Evolutionary conservation across 2,888 invertebrate genomes (phyloP).

Genomic region (Noctua janthe): DNA sequence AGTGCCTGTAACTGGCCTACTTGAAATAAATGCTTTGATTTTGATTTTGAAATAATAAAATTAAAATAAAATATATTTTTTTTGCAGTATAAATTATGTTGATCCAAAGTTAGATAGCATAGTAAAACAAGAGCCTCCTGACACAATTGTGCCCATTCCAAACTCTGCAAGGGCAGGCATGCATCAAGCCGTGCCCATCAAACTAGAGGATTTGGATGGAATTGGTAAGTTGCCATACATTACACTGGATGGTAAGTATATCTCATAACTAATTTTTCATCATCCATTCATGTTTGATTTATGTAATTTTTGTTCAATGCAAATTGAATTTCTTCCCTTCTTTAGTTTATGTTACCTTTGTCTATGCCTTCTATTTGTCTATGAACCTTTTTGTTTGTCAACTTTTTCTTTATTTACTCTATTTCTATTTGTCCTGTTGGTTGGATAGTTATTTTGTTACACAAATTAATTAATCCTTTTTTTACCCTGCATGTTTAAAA

Average conservation of each 20-base stretch:
- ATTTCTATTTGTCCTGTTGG: neutral
- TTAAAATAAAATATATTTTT: neutral
- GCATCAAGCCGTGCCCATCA: conserved; percentile 85
- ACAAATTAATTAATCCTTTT: neutral
- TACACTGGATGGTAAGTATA: conserved; percentile 50
- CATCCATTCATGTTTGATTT: conserved; percentile 15
- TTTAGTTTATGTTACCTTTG: neutral
- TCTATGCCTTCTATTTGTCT: neutral
- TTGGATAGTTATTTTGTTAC: neutral
- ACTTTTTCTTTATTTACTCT: neutral
- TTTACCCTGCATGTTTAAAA: neutral
- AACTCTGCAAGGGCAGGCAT: conserved; percentile 71
- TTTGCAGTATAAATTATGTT: conserved; percentile 76
- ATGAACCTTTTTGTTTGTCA: neutral
- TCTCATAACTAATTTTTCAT: conserved; percentile 30
- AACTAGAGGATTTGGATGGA: conserved; percentile 88
- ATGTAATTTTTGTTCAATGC: neutral
- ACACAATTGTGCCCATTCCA: conserved; percentile 71
- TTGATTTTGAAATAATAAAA: too few species aligned
- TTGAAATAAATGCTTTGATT: too few species aligned
- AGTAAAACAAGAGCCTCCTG: conserved; percentile 84
- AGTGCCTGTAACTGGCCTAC: too few species aligned
- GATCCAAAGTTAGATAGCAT: conserved; percentile 79
- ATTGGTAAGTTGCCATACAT: conserved; percentile 78
- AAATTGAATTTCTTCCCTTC: neutral